Percentiles rank a stretch among this genome's conserved stretches.
phyloP scores from a whole-genome alignment of 2,113 vertebrate species.

The Rhea americana region DNA sequence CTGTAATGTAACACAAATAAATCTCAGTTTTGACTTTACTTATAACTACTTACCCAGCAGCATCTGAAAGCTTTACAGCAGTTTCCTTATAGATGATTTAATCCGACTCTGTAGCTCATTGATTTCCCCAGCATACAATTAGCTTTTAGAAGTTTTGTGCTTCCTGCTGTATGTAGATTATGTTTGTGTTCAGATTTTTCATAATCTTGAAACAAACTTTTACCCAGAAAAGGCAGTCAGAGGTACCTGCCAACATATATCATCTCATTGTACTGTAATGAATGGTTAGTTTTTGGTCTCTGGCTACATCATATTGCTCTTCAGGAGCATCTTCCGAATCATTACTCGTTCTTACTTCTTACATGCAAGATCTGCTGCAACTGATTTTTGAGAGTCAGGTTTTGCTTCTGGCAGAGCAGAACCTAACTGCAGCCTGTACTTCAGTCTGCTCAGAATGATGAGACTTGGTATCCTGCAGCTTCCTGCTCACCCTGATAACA shows the following conservation, averaged over 20 bases:
- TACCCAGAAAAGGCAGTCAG: too few relatives aligned
- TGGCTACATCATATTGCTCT: not conserved
- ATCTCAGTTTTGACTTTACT: not conserved
- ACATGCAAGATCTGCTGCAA: fast-evolving
- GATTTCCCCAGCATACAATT: not conserved
- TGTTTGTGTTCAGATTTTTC: not conserved
- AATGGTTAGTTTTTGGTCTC: not conserved
- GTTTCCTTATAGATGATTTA: not conserved
- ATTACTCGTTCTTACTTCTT: not conserved
- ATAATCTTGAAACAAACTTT: not conserved
- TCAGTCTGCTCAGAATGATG: not conserved
- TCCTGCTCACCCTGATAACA: not conserved
- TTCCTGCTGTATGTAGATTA: not conserved
- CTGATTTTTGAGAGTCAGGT: not conserved
- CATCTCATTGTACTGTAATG: not conserved
- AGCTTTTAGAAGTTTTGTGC: not conserved
- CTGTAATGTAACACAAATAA: not conserved
- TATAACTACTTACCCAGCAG: not conserved
- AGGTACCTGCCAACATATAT: not conserved
- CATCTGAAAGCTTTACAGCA: not conserved
- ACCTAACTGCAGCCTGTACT: not conserved
- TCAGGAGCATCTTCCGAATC: not conserved
- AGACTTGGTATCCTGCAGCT: not conserved
- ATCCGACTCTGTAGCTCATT: not conserved
- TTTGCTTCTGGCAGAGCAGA: not conserved